phyloP scores from a whole-genome alignment of 92 coral and sea anemone species.

The Actinernus sp. region DNA sequence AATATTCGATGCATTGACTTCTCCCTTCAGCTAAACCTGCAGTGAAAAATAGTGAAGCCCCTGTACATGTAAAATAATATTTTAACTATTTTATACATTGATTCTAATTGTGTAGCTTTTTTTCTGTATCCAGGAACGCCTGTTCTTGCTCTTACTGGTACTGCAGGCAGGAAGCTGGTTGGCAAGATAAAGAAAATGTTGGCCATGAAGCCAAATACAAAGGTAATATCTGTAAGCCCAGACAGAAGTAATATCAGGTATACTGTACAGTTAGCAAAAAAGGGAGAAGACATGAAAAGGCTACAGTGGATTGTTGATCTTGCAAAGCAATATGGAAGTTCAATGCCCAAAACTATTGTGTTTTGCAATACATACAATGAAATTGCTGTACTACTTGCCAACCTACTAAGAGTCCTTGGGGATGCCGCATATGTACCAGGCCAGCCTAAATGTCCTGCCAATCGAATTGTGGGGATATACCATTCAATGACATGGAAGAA shows the following conservation, averaged over 20 bases:
- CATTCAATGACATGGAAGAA: slow-evolving; percentile 17
- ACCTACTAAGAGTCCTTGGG: slow-evolving; percentile 5
- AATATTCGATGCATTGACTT: too few species aligned
- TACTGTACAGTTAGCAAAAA: slow-evolving; percentile 2
- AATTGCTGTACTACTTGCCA: not conserved
- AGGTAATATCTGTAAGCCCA: slow-evolving; percentile 12
- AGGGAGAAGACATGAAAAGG: not conserved
- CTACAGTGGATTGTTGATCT: slow-evolving; percentile 16
- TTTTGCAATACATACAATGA: slow-evolving; percentile 28
- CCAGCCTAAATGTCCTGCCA: slow-evolving; percentile 10
- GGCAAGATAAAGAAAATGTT: slow-evolving; percentile 3
- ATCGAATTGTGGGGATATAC: slow-evolving; percentile 7
- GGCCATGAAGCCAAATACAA: slow-evolving; percentile 7
- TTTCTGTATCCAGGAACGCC: too few species aligned
- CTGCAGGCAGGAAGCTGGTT: not conserved
- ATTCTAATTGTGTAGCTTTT: too few species aligned
- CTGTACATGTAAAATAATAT: too few species aligned
- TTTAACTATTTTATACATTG: too few species aligned
- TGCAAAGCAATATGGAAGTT: not conserved
- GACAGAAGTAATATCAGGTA: slow-evolving; percentile 12
- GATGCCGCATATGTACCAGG: not conserved
- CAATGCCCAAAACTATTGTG: slow-evolving; percentile 19
- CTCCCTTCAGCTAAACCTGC: too few species aligned
- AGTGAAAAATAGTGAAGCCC: too few species aligned
- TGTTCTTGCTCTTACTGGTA: too few species aligned